Base-by-base conservation (phyloP, 2,113 vertebrate genomes). In the Pipra filicauda region DNA sequence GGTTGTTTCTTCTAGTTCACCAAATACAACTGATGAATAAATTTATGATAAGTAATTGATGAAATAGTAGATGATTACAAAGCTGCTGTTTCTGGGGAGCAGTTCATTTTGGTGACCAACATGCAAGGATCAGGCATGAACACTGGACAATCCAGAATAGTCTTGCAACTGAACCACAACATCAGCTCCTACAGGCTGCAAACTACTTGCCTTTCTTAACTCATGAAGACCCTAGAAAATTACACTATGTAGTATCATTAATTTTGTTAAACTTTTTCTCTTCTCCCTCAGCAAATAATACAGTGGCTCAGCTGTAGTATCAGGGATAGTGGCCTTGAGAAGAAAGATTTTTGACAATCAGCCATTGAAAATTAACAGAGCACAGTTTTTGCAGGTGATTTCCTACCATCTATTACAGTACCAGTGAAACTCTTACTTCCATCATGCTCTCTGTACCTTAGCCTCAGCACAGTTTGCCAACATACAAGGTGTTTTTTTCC, bases 51-150 rank as follows among this genome's bases (percentile, higher is more conserved):
- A n/a, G 52, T 26, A 46, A 67, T 61, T 8, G 39, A 18, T 61
- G 1, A 15, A n/a, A 61, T 26, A 13, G 54, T 5, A 48, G 57
- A 26, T 54, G 39, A 15, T 30, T 16, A 26, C 28, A 69, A 41
- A 0, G 0, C 28, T 61, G 46, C 20, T 61, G 24, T n/a, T 67
- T 39, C 39, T 52, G 13, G 33, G n/a, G 55, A 54, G 22, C 11
- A 52, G 54, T 1, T 46, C 1, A 26, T 48, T 54, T 54, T 35
- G 33, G 16, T 27, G 66, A 17, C 44, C 44, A 70, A n/a, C 33
- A 18, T 23, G 11, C 21, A 26, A 24, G 57, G 72, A 80, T 33
- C 35, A 58, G 41, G 21, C 19, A 6, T 14, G 23, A 13, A 49
- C 84, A 23, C 3, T 59, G 73, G 67, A 41, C 2, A 27, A 26